Evolutionary conservation across 1,140 invertebrate species (phyloP).

Genomic region (honey bee (Apis mellifera)): Amel_HAv3.1 CM009940.2:6425501-6426000

Average conservation of each 20-base stretch:
- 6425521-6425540: conserved; percentile 72
- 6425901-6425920: neutral
- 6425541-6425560: conserved; percentile 76
- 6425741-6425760: conserved; percentile 19
- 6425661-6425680: conserved; percentile 13
- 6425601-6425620: conserved; percentile 38
- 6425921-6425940: neutral
- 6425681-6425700: conserved; percentile 35
- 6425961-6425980: neutral
- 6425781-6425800: conserved; percentile 42
- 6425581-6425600: conserved; percentile 49
- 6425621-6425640: neutral
- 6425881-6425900: neutral
- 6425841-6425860: neutral
- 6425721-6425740: neutral
- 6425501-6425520: conserved; percentile 69
- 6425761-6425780: conserved; percentile 5
- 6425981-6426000: neutral
- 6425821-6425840: neutral
- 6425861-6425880: neutral
- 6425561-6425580: conserved; percentile 42
- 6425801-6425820: neutral
- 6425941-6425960: neutral
- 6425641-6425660: neutral
- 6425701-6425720: conserved; percentile 19